A percentile compares a stretch with the other conserved stretches of the same genome.
Conservation (phyloP, 2,797 vertebrate species). For the Neosilurus mollespiculum region DNA sequence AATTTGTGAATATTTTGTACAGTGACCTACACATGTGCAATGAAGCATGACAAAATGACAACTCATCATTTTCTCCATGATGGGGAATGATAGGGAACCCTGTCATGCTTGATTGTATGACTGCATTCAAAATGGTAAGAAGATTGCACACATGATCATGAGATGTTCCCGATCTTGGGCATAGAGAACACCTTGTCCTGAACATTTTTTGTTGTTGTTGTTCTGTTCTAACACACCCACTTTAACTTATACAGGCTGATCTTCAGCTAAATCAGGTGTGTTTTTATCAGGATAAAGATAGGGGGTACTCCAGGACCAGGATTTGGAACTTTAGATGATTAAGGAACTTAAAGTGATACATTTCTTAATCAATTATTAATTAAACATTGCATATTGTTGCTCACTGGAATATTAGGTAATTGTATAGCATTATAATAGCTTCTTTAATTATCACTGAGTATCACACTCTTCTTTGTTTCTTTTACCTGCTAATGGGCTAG, state of each 20-base stretch:
- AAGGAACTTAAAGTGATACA: background rate
- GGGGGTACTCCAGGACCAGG: background rate
- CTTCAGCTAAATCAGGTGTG: background rate
- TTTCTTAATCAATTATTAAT: background rate
- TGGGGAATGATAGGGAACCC: background rate
- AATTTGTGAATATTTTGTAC: too few species aligned
- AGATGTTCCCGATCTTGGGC: background rate
- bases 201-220: background rate
- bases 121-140: background rate
- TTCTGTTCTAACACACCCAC: background rate
- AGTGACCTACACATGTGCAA: too few species aligned
- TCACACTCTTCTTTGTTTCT: background rate
- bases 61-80: background rate
- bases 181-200: background rate
- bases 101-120: background rate
- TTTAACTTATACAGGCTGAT: background rate
- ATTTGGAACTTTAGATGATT: background rate
- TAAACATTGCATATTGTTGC: background rate
- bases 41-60: too few species aligned
- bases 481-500: background rate
- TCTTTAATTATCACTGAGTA: background rate
- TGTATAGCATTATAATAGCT: background rate
- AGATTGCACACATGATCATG: background rate
- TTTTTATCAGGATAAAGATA: background rate
- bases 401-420: background rate